These are phyloP conservation scores for Phodopus roborovskii DNA, from an alignment of 2,113 vertebrate species.

Conservation along the genomic window DNA sequence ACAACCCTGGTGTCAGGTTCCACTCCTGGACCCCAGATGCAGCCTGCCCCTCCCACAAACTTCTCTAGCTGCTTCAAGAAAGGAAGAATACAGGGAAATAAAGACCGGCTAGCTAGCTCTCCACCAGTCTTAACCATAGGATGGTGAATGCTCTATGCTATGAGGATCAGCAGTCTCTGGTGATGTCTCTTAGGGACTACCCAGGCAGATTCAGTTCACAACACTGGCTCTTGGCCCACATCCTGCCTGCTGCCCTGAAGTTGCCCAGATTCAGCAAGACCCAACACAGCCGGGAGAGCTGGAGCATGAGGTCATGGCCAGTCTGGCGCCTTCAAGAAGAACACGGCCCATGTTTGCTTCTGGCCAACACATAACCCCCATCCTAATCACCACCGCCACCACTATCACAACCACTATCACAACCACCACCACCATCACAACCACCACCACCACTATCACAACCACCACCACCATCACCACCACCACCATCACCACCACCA, in stretches of 20 bases:
- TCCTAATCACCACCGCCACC: no score
- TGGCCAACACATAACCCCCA: background rate
- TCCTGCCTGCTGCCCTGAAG: background rate
- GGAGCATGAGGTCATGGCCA: constrained; percentile 33
- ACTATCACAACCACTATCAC: no score
- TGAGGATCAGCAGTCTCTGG: background rate
- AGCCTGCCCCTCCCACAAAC: background rate
- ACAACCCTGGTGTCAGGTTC: background rate
- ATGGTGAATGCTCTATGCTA: background rate
- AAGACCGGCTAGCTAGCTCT: background rate
- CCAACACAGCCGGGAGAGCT: background rate
- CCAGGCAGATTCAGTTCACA: background rate
- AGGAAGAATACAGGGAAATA: background rate
- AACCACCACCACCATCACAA: no score
- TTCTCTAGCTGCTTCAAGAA: background rate
- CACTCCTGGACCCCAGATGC: background rate
- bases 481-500: no score
- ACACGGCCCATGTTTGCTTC: background rate
- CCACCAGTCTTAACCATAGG: background rate
- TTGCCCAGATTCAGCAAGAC: constrained; percentile 16
- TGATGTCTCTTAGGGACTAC: background rate
- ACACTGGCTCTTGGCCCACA: background rate
- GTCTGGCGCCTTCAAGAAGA: constrained; percentile 15
- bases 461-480: no score
- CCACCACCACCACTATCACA: no score